Base-by-base conservation (phyloP, 2,888 invertebrate genomes). In the Xanthia icteritia region DNA sequence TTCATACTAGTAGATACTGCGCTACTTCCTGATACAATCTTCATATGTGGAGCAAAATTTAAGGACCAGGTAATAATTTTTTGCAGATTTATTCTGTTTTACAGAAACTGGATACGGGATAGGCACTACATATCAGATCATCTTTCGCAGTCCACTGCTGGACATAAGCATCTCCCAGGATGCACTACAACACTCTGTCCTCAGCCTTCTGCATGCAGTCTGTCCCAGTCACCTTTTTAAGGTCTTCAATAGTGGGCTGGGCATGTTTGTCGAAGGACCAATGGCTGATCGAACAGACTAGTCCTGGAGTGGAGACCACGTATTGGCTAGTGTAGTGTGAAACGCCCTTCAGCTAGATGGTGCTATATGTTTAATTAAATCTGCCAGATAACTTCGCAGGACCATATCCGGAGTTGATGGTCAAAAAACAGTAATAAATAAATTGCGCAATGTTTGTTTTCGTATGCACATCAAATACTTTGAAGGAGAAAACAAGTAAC, bases 11-110 rank as follows among this genome's bases (percentile, higher is more conserved):
- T 69, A 31, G 4, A 20, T 60, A 65, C 20, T 63, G 45, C 8
- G 54, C 48, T 60, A 65, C 68, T 87, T 88, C 86, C 87, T 77
- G 77, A 70, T 73, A 56, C 13, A 71, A 76, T 80, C 71, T 77
- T 75, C 73, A 45, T 73, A 74, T 74, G 73, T 82, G 63, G 64
- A 74, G 61, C 54, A 83, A n/a, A 60, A 23, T 23, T 48, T 20
- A 31, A 71, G 15, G 31, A 23, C n/a, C 27, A 45, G 15, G 9
- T 61, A 42, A 54, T 64, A 0, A 13, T 65, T 51, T 56, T 51
- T 58, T 63, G 31, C 31, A 65, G 11, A n/a, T n/a, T n/a, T n/a
- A n/a, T n/a, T 64, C 39, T 39, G 5, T 42, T 65, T 65, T 42
- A 17, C 9, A 1, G 31, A 11, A 9, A 31, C 20, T 9, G 15